Base-by-base conservation (phyloP, 64 coral and sea anemone species). In the Catalaphyllia jardinei region DNA sequence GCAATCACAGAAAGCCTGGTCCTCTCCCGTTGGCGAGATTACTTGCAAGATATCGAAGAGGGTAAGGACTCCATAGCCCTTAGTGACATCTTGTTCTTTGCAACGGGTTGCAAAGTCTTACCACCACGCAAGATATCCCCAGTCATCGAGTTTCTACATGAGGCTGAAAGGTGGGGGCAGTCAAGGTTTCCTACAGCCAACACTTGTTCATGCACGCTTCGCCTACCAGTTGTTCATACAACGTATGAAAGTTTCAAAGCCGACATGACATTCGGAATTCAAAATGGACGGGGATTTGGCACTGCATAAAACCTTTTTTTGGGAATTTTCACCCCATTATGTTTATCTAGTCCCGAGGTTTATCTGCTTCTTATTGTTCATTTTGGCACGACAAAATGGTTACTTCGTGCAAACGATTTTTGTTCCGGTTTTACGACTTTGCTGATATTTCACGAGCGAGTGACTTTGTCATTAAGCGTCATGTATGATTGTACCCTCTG, bases 241-340 rank as follows among this genome's bases (percentile, higher is more conserved):
- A 61, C 35, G 10, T 91, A 93, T 51, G 49, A 93, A 30, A 72
- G 25, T 25, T 93, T 88, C 33, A 88, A 88, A 82, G 86, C 60
- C 9, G 92, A 93, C 78, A 93, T 93, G 86, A 39, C 30, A 71
- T 89, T 83, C 84, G 86, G 79, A 29, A 93, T 89, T n/a, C 79
- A 86, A 5, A 89, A 94, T 67, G 38, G 33, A 28, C 33, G 31
- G 67, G 87, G 87, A 14, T 94, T 94, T 60, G 87, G 87, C 20
- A 76, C 65, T 79, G 76, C 78, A 25, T 90, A 67, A 82, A 20
- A 29, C 33, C 33, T n/a, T n/a, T n/a, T n/a, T 1, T 35, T 35
- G 33, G 33, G 3, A 35, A 3, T 35, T 35, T 35, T 35, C 33
- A 35, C 33, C 33, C 33, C 33, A 35, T 35, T 35, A 35, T 35